These are phyloP conservation scores for Arenaria interpres DNA, from an alignment of 2,113 vertebrate species.

Conservation along the genomic window DNA sequence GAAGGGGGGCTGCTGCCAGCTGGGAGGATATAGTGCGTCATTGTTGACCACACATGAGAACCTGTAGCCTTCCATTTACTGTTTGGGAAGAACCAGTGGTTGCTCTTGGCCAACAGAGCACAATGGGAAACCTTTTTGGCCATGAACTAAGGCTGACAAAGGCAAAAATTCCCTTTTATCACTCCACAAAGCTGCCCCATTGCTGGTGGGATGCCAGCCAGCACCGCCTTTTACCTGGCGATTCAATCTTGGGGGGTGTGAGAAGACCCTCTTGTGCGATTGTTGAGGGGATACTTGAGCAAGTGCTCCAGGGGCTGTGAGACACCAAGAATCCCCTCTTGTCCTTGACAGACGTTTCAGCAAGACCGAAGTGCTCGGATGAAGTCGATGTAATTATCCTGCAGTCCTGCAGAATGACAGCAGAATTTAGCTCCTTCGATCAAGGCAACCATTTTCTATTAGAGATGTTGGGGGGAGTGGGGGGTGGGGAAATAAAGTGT, in stretches of 20 bases:
- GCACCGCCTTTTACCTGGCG: neutral
- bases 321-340: neutral
- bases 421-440: neutral
- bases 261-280: neutral
- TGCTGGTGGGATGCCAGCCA: neutral
- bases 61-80: neutral
- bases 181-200: neutral
- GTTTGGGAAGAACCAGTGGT: neutral
- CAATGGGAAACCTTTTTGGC: neutral
- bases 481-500: neutral
- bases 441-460: neutral
- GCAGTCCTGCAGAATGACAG: neutral
- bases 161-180: neutral
- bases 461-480: neutral
- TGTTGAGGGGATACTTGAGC: neutral
- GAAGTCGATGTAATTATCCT: conserved; percentile 32
- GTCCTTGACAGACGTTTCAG: neutral
- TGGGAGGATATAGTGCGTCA: neutral
- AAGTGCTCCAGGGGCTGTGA: neutral
- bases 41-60: neutral
- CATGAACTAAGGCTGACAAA: neutral
- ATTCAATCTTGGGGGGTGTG: neutral
- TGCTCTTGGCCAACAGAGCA: neutral
- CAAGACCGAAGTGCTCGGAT: neutral
- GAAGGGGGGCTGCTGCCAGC: neutral